These are phyloP conservation scores for Volucella inanis DNA, from an alignment of 2,888 invertebrate genomes.

Conservation along the genomic window DNA sequence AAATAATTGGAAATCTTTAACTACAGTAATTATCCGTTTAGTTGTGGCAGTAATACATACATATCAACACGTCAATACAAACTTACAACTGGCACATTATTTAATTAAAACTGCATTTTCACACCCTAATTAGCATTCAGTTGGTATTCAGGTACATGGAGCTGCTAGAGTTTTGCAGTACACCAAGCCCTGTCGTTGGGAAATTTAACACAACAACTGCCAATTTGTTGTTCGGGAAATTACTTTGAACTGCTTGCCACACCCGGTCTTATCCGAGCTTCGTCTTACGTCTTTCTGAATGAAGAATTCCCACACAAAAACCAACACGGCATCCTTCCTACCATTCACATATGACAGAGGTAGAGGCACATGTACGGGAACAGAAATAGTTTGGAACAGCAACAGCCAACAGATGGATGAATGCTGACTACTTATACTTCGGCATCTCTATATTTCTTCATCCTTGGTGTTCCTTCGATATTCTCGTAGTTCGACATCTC, in stretches of 20 bases:
- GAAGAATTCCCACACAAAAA: slow-evolving; percentile 36
- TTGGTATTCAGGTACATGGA: neutral
- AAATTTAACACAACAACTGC: slow-evolving; percentile 66
- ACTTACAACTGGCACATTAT: slow-evolving; percentile 43
- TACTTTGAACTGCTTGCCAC: slow-evolving; percentile 1
- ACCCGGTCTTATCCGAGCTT: slow-evolving; percentile 10
- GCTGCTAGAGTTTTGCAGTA: too few relatives aligned
- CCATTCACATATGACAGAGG: neutral
- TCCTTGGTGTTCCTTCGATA: too few relatives aligned
- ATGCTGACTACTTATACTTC: slow-evolving; percentile 3
- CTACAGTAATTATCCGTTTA: slow-evolving; percentile 26
- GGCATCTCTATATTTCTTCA: too few relatives aligned
- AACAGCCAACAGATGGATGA: slow-evolving; percentile 14
- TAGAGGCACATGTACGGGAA: neutral
- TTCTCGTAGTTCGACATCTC: too few relatives aligned
- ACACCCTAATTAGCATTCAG: slow-evolving; percentile 62
- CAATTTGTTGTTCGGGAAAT: slow-evolving; percentile 62
- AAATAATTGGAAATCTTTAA: slow-evolving; percentile 10
- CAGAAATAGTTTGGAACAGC: neutral
- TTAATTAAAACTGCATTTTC: slow-evolving; percentile 66
- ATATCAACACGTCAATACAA: slow-evolving; percentile 1
- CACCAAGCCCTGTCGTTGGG: slow-evolving; percentile 32
- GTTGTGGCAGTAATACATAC: neutral
- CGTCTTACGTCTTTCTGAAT: slow-evolving; percentile 18
- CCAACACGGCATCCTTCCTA: slow-evolving; percentile 21